Evolutionary conservation across 2,888 invertebrate genomes (phyloP), one percentile per base, ranked within the genome.

Genomic region (Camptogramma bilineatum): DNA sequence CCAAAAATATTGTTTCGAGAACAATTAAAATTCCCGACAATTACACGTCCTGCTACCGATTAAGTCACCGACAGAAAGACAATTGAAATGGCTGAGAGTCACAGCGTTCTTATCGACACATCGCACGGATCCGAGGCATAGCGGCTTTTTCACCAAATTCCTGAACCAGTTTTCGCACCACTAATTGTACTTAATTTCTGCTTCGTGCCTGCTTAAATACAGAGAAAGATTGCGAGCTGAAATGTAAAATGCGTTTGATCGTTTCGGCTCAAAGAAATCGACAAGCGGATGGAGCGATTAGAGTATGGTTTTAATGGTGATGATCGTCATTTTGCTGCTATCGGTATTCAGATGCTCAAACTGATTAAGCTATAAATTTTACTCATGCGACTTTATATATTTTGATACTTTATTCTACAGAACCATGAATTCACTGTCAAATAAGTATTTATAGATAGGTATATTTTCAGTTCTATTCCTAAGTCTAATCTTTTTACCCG

Each of bases 131-230:
- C 82, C 85, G 74, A 74, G 80, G 73, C 83, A 82, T 91, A 86
- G 63, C 64, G 66, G 73, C 78, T 72, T 74, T 90, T 91, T 91
- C 88, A 87, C 75, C 79, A 83, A 84, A 91, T 91, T 84, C 89
- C 75, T 76, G 83, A 81, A 87, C 85, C 89, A 85, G 87, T 82
- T 83, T 83, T 66, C 85, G 82, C 84, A 79, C 85, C 77, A 84
- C 86, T 91, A 91, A 91, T 91, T 90, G 85, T 84, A 83, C 84
- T 88, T 90, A 90, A 91, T 91, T 91, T 86, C 79, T 85, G 73
- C 85, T 85, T 84, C 88, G 86, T 88, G 89, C 87, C 82, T 88
- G 83, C 83, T 89, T 90, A 89, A 90, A 90, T 88, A 87, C 85
- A 73, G 73, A 74, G 76, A 76, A 83, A 84, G 82, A 84, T 85